Conservation (phyloP, 2,113 vertebrate genomes). For the Anoura caudifer region DNA sequence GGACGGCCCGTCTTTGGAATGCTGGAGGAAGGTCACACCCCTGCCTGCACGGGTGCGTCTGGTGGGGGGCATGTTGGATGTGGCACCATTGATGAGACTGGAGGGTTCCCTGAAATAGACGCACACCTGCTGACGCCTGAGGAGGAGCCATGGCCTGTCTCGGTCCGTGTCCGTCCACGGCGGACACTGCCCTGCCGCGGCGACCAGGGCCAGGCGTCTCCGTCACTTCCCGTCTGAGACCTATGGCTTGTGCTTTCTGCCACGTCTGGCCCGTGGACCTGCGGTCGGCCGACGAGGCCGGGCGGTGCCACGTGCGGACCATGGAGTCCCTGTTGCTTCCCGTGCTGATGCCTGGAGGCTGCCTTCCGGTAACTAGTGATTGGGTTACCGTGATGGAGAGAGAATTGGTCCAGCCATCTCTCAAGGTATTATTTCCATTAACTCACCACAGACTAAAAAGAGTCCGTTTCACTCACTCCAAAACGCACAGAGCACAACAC, state of each 20-base stretch:
- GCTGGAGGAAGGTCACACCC: slow-evolving; percentile 66
- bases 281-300: background rate
- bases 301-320: background rate
- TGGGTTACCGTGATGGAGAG: slow-evolving; percentile 35
- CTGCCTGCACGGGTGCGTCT: slow-evolving; percentile 71
- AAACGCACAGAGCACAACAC: slow-evolving; percentile 46
- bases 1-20: slow-evolving; percentile 82
- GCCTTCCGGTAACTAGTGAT: background rate
- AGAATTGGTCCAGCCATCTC: slow-evolving; percentile 75
- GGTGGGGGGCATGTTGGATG: slow-evolving; percentile 63
- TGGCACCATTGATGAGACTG: slow-evolving; percentile 75
- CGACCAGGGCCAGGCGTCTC: background rate
- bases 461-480: slow-evolving; percentile 37
- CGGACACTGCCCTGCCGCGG: background rate
- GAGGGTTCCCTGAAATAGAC: slow-evolving; percentile 75
- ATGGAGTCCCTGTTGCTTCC: background rate
- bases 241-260: slow-evolving; percentile 75
- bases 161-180: background rate
- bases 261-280: background rate
- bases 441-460: background rate
- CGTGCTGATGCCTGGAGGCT: slow-evolving; percentile 45
- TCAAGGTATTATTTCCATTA: slow-evolving; percentile 50
- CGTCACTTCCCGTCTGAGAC: background rate
- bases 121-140: background rate
- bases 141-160: background rate